These are phyloP conservation scores for Palaemon carinicauda DNA, from an alignment of 1,140 invertebrate genomes.

Conservation along the genomic window DNA sequence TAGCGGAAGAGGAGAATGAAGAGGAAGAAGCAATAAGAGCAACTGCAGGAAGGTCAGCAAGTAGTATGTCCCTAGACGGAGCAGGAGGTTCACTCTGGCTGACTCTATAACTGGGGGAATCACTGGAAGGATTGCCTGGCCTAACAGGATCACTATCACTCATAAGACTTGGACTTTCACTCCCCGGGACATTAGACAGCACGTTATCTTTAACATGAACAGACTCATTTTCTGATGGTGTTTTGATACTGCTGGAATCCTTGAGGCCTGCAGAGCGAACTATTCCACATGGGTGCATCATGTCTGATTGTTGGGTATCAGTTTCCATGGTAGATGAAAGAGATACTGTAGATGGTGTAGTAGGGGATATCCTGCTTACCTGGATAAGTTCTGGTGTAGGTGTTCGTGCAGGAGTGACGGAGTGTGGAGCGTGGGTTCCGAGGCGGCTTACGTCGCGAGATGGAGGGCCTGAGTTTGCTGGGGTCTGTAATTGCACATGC, in stretches of 20 bases:
- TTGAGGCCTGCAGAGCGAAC: slow-evolving; percentile 14
- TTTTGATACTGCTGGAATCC: slow-evolving; percentile 25
- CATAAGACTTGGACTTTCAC: slow-evolving; percentile 19
- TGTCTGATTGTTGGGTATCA: background rate
- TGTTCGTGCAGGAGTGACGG: slow-evolving; percentile 62
- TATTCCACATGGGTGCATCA: background rate
- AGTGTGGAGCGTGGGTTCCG: slow-evolving; percentile 59
- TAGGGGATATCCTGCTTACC: slow-evolving; percentile 59
- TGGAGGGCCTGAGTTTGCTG: slow-evolving; percentile 26
- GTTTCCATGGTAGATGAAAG: slow-evolving; percentile 14
- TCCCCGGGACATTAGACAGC: slow-evolving; percentile 11
- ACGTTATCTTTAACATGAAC: slow-evolving; percentile 15
- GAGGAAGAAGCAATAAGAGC: slow-evolving; percentile 35
- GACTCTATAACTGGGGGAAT: slow-evolving; percentile 22
- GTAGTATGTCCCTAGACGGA: slow-evolving; percentile 24
- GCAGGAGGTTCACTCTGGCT: background rate
- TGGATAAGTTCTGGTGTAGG: slow-evolving; percentile 65
- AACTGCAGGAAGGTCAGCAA: slow-evolving; percentile 28
- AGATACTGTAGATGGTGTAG: slow-evolving; percentile 19
- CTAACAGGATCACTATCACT: slow-evolving; percentile 13
- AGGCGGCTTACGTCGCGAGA: slow-evolving; percentile 52
- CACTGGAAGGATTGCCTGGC: slow-evolving; percentile 21
- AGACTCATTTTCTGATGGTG: slow-evolving; percentile 8
- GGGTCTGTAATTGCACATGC: background rate
- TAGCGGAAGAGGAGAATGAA: slow-evolving; percentile 14